Evolutionary conservation across 1,140 invertebrate species (phyloP).

Genomic region (Myzus persicae): DNA sequence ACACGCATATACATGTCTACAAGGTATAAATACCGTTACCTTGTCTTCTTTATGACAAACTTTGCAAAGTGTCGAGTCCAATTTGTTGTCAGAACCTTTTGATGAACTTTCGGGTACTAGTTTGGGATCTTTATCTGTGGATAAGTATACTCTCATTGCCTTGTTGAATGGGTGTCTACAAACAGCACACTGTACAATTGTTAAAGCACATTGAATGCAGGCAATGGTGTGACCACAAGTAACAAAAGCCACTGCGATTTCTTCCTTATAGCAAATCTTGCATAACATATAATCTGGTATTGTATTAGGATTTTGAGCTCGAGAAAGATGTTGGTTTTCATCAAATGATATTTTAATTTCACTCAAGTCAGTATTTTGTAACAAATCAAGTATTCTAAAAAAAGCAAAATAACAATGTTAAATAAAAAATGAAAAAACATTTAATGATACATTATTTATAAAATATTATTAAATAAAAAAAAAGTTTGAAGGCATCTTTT

Average conservation of each 20-base stretch:
- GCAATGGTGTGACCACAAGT: conserved; percentile 89
- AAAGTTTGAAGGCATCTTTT: background rate
- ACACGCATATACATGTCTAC: no score
- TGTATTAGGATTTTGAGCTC: conserved; percentile 16
- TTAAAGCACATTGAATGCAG: conserved; percentile 83
- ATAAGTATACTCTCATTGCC: no score
- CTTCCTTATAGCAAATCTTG: conserved; percentile 81
- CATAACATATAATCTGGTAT: conserved; percentile 62
- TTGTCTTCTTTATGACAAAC: no score
- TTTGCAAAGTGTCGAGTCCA: no score
- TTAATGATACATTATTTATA: background rate
- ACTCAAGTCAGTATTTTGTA: background rate
- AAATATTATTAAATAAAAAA: background rate
- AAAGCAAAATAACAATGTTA: background rate
- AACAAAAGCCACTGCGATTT: conserved; percentile 85
- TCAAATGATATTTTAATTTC: background rate
- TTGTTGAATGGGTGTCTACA: conserved; percentile 77
- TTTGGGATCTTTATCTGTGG: no score
- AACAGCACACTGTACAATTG: conserved; percentile 80
- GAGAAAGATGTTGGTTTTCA: background rate
- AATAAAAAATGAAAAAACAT: background rate
- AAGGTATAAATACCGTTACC: no score
- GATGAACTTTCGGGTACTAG: no score
- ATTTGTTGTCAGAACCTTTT: no score
- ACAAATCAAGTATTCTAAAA: conserved; percentile 5